Evolutionary conservation across 92 coral and sea anemone species (phyloP), one percentile per base, ranked within the genome.

Genomic region (Metridium senile): DNA sequence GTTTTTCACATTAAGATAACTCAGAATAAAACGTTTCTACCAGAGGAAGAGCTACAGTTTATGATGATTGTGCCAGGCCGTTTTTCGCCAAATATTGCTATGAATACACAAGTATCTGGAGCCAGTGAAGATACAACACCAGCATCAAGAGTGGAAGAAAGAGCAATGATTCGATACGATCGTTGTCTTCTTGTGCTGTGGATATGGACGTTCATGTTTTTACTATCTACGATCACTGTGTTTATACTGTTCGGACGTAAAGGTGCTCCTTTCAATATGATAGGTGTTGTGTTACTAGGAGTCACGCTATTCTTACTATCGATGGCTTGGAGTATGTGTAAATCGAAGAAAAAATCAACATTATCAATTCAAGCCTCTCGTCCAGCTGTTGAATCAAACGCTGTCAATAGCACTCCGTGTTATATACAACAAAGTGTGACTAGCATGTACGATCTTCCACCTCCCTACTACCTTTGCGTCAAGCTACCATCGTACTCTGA

Each of bases 401-500:
- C 13, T 39, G 49, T 4, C 6, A 39, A n/a, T n/a, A n/a, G n/a
- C n/a, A n/a, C n/a, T n/a, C 49, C 13, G 13, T 39, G 49, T 6
- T 6, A 13, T 4, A 13, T 39, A 39, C 6, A 6, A 4, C 49
- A 39, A 39, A 39, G 8, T 4, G 13, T 6, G 8, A 39, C 49
- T 39, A 13, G 6, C 8, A 13, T 39, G 23, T 11, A 23, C 39
- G 69, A 63, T 10, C 45, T 28, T 8, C 69, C 69, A 8, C 69
- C 69, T 16, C 69, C 69, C 6, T 63, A 63, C 23, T 31, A 63
- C 22, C 6, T 28, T 13, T 63, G 43, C 43, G 22, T 63, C 3
- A 63, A 27, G 16, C 43, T 63, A 63, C 69, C 69, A 0, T 23
- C 69, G 0, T 63, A 63, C 20, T 26, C 45, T 13, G 69, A 63